Conservation (phyloP, 2,113 vertebrate genomes). For the Chrysochloris asiatica region DNA sequence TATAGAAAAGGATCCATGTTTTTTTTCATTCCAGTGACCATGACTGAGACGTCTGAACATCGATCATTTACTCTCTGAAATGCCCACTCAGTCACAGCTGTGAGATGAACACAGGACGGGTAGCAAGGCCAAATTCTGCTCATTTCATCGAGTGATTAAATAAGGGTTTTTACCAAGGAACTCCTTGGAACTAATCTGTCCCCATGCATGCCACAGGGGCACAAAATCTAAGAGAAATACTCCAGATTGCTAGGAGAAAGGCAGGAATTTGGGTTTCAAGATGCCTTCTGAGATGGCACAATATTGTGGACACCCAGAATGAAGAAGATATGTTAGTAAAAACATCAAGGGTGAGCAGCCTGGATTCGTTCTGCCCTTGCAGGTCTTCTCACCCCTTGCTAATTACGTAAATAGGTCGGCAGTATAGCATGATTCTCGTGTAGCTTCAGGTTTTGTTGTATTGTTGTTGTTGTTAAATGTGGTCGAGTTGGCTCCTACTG, state of each 20-base stretch:
- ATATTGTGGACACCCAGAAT: fast-evolving
- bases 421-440: background rate
- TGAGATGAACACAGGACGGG: background rate
- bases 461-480: background rate
- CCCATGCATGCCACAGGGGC: background rate
- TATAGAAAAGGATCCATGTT: background rate
- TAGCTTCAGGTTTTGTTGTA: background rate
- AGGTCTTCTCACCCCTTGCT: conserved; percentile 12
- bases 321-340: conserved; percentile 12
- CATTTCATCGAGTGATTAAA: background rate
- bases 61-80: conserved; percentile 42
- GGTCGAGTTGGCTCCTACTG: too few species aligned
- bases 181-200: background rate
- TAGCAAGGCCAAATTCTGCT: background rate
- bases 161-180: background rate
- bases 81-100: conserved; percentile 71
- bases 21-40: conserved; percentile 37
- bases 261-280: background rate
- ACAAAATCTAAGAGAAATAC: background rate
- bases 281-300: background rate
- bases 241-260: conserved; percentile 35
- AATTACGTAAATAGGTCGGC: conserved; percentile 55
- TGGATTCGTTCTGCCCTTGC: background rate
- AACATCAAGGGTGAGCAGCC: background rate
- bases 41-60: background rate